Conservation (phyloP, 2,888 invertebrate genomes). For the Perizoma flavofasciatum region DNA sequence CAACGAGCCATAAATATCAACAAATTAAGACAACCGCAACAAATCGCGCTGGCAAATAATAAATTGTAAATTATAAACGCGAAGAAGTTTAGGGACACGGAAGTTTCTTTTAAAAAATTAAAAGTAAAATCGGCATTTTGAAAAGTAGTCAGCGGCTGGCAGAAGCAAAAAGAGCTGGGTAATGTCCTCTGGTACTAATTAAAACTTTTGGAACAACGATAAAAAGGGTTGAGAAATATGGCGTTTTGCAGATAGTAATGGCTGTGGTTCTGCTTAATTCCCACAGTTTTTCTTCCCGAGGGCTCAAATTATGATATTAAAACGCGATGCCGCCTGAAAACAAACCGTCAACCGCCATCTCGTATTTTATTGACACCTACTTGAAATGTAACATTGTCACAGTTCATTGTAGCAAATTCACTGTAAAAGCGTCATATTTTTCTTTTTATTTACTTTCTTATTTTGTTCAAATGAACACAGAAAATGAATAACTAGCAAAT, state of each 20-base stretch:
- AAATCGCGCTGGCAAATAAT: constrained; percentile 16
- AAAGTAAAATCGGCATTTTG: constrained; percentile 63
- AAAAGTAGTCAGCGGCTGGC: constrained; percentile 58
- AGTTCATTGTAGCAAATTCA: constrained; percentile 17
- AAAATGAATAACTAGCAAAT: constrained; percentile 16
- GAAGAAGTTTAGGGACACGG: constrained; percentile 46
- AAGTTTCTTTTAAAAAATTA: constrained; percentile 54
- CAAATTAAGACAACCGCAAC: constrained; percentile 11
- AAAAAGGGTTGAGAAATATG: constrained; percentile 81
- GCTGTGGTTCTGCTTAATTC: constrained; percentile 69
- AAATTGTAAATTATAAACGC: constrained; percentile 32
- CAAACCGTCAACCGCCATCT: constrained; percentile 24
- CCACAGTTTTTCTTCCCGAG: constrained; percentile 63
- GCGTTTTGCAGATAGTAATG: constrained; percentile 74
- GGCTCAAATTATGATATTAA: constrained; percentile 60
- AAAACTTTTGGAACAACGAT: constrained; percentile 76
- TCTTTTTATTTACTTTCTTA: constrained; percentile 24
- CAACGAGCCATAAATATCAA: neutral
- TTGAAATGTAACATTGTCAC: constrained; percentile 24
- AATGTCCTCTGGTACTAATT: constrained; percentile 83
- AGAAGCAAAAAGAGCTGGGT: constrained; percentile 69
- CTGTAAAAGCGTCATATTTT: constrained; percentile 25
- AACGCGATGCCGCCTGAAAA: constrained; percentile 35
- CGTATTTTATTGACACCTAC: constrained; percentile 32
- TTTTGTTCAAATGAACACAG: constrained; percentile 25